Conservation (phyloP, 2,113 vertebrate genomes). For the Etia nguti region DNA sequence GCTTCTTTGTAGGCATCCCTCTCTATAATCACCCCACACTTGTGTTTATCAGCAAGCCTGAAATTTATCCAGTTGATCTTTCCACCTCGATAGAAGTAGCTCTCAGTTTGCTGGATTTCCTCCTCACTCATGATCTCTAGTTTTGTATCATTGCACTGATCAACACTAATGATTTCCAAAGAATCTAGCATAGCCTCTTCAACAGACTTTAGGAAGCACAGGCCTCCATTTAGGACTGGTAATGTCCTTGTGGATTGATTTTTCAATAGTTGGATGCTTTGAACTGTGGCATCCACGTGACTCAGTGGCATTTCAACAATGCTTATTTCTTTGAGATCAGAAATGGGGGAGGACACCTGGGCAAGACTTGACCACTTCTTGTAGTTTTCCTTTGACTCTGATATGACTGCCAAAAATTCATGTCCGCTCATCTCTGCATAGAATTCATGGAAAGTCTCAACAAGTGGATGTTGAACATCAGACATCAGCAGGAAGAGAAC, state of each 20-base stretch:
- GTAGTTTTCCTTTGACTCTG: conserved; percentile 65
- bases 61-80: conserved; percentile 76
- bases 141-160: conserved; percentile 64
- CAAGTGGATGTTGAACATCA: conserved; percentile 60
- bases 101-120: conserved; percentile 60
- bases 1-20: conserved; percentile 54
- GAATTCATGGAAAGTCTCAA: conserved; percentile 70
- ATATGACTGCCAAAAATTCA: conserved; percentile 58
- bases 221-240: conserved; percentile 38
- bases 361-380: conserved; percentile 65
- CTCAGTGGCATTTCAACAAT: conserved; percentile 70
- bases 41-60: conserved; percentile 65
- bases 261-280: conserved; percentile 45
- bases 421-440: conserved; percentile 68
- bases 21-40: conserved; percentile 66
- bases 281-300: conserved; percentile 67
- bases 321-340: conserved; percentile 56
- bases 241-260: conserved; percentile 39
- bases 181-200: conserved; percentile 68
- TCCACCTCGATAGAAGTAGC: conserved; percentile 69
- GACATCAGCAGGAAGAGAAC: conserved; percentile 72
- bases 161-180: conserved; percentile 69
- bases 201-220: conserved; percentile 26
- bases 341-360: conserved; percentile 41
- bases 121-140: conserved; percentile 34